phyloP scores from a whole-genome alignment of 2,888 invertebrate species.

The Eilema sororculum region DNA sequence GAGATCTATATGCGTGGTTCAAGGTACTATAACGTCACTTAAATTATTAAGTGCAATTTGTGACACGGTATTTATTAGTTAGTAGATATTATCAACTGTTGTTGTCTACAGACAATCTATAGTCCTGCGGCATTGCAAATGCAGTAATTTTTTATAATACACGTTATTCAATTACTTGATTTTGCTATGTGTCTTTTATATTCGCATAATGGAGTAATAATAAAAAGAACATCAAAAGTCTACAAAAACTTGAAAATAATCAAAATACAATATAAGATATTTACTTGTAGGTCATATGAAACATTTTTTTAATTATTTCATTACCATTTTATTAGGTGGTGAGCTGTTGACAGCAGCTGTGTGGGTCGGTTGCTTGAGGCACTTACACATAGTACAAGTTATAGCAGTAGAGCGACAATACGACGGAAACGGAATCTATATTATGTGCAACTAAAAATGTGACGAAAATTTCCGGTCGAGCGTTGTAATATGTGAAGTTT shows the following conservation, averaged over 20 bases:
- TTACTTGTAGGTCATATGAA: not conserved
- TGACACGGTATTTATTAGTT: not conserved
- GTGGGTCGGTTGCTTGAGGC: constrained; percentile 69
- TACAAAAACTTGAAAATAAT: too few relatives aligned
- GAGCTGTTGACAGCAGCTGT: constrained; percentile 65
- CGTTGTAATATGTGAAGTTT: not conserved
- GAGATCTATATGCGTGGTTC: not conserved
- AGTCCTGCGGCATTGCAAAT: not conserved
- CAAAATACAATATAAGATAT: too few relatives aligned
- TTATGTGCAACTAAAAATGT: not conserved
- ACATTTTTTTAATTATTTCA: constrained; percentile 17
- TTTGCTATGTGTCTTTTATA: not conserved
- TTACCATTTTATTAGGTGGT: constrained; percentile 57
- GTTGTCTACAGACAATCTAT: not conserved
- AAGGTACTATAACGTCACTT: not conserved
- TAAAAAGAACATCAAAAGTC: not conserved
- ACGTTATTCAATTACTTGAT: not conserved
- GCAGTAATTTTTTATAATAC: not conserved
- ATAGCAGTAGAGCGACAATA: constrained; percentile 22
- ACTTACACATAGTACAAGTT: constrained; percentile 43
- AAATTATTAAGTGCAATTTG: not conserved
- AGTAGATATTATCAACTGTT: not conserved
- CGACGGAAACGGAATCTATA: not conserved
- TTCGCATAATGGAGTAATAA: not conserved
- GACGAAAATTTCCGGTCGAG: constrained; percentile 2